A percentile compares a stretch with the other conserved stretches of the same genome.
These are phyloP conservation scores for Erethizon dorsatum DNA, from an alignment of 2,797 vertebrate genomes.

Conservation along the genomic window DNA sequence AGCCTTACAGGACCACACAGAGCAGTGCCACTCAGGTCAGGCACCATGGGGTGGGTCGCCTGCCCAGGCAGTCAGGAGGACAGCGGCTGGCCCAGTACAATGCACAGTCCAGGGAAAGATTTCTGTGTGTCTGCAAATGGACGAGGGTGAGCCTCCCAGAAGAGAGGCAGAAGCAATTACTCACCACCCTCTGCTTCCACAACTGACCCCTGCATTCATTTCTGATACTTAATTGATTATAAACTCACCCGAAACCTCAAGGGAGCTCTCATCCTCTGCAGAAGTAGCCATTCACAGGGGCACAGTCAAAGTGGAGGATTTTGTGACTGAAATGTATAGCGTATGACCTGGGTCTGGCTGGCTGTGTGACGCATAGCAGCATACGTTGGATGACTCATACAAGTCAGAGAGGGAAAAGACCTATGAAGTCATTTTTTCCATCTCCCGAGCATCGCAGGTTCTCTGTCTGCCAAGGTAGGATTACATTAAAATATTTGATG, in stretches of 20 bases:
- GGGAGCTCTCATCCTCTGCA: constrained; percentile 83
- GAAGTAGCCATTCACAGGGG: constrained; percentile 84
- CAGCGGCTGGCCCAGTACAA: neutral
- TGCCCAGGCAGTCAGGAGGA: neutral
- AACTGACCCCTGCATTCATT: constrained; percentile 63
- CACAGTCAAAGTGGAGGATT: constrained; percentile 86
- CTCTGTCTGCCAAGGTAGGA: constrained; percentile 90
- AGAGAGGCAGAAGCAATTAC: constrained; percentile 29
- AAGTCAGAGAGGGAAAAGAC: constrained; percentile 90
- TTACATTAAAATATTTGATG: constrained; percentile 91
- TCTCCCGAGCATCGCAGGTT: constrained; percentile 86
- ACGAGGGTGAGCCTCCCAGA: constrained; percentile 32
- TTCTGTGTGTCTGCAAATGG: constrained; percentile 41
- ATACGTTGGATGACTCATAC: constrained; percentile 89
- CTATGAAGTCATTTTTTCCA: constrained; percentile 91
- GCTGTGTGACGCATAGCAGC: constrained; percentile 85
- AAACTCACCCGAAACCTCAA: constrained; percentile 71
- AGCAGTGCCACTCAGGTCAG: rapidly evolving
- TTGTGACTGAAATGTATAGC: constrained; percentile 89
- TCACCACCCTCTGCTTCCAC: constrained; percentile 32
- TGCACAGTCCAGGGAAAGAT: constrained; percentile 1
- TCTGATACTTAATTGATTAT: constrained; percentile 75
- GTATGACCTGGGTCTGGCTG: constrained; percentile 86
- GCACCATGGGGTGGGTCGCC: rapidly evolving
- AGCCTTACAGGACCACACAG: neutral